phyloP scores from a whole-genome alignment of 1,140 invertebrate species.

The Rhagoletis pomonella region DNA sequence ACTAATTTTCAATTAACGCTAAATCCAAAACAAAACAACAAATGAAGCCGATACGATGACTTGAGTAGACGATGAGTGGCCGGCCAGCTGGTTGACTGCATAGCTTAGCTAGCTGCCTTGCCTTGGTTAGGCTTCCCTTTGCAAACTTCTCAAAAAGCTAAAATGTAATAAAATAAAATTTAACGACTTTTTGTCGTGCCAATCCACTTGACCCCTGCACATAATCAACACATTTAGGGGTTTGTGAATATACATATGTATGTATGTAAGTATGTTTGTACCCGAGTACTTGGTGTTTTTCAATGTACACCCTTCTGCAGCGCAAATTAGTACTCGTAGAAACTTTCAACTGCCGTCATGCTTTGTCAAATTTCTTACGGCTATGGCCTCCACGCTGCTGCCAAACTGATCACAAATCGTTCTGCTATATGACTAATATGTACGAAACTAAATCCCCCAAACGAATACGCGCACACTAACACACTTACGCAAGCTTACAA shows the following conservation, averaged over 20 bases:
- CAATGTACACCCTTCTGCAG: background rate
- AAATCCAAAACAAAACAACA: slow-evolving; percentile 1
- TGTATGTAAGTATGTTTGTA: background rate
- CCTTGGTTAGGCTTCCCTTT: background rate
- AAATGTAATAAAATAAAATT: slow-evolving; percentile 42
- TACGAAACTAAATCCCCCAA: background rate
- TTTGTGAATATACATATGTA: background rate
- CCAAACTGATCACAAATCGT: background rate
- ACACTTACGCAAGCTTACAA: background rate
- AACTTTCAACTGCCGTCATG: no score
- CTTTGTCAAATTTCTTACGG: background rate
- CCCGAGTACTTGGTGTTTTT: no score
- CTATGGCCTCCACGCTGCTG: background rate
- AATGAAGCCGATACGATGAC: background rate
- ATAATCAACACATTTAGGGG: slow-evolving; percentile 6
- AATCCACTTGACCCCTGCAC: slow-evolving; percentile 28
- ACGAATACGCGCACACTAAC: background rate
- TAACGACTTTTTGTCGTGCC: slow-evolving; percentile 46
- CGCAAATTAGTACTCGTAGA: background rate
- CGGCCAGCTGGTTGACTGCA: background rate
- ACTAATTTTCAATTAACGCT: slow-evolving; percentile 48
- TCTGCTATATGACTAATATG: slow-evolving; percentile 44
- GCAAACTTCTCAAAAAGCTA: background rate
- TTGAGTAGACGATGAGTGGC: background rate
- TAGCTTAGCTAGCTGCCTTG: background rate